Percentiles rank a stretch among this genome's conserved stretches.
These are phyloP conservation scores for Schizothorax lantsangensis DNA, from an alignment of 2,797 vertebrate species.

Conservation along the genomic window DNA sequence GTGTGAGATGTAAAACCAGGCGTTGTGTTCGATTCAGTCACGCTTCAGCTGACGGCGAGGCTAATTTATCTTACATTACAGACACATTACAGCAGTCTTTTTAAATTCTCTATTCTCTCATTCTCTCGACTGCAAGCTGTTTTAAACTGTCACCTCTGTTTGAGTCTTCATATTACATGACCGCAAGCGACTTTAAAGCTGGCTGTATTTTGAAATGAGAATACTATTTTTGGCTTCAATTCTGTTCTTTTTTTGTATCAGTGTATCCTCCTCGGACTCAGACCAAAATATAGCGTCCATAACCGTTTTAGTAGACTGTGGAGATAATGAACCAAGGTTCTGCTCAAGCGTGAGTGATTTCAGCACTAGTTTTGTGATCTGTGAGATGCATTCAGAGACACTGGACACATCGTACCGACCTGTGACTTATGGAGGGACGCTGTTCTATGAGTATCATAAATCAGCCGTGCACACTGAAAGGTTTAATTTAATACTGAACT, in stretches of 20 bases:
- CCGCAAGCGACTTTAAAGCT: background rate
- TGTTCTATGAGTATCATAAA: background rate
- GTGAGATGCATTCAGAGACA: slow-evolving; percentile 1
- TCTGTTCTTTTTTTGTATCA: slow-evolving; percentile 5
- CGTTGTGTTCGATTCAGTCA: background rate
- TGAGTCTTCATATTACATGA: slow-evolving; percentile 1
- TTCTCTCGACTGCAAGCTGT: background rate
- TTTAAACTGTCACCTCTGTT: slow-evolving; percentile 20
- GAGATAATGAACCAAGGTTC: background rate
- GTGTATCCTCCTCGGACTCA: background rate
- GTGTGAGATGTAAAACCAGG: background rate
- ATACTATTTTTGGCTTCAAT: background rate
- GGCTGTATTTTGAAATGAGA: slow-evolving; percentile 26
- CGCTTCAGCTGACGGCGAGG: background rate
- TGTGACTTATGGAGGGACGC: background rate
- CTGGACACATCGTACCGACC: background rate
- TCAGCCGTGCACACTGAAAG: background rate
- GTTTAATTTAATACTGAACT: background rate
- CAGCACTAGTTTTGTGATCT: background rate
- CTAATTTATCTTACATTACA: slow-evolving; percentile 15
- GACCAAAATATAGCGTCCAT: background rate
- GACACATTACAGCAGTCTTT: slow-evolving; percentile 20
- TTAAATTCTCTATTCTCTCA: slow-evolving; percentile 18
- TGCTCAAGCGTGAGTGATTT: background rate
- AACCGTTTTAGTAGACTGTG: background rate